phyloP scores from a whole-genome alignment of 1,140 invertebrate species.

The Lordiphosa stackelbergi region DNA sequence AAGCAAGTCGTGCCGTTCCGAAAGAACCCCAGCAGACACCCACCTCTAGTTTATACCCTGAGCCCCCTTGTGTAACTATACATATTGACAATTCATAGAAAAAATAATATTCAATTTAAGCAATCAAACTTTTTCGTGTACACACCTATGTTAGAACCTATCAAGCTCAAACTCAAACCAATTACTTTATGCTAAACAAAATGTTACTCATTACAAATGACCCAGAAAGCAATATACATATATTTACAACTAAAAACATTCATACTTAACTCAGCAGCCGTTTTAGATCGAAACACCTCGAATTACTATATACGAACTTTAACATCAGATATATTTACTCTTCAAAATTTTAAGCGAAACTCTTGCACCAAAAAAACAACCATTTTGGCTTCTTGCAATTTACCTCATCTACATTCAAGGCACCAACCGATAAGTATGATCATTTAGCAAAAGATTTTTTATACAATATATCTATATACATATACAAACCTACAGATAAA shows the following conservation, averaged over 20 bases:
- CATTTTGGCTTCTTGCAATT: conserved; percentile 67
- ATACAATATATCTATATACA: conserved; percentile 39
- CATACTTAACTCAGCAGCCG: conserved; percentile 13
- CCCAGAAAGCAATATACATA: conserved; percentile 43
- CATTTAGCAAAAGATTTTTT: conserved; percentile 51
- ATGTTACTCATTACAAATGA: not conserved
- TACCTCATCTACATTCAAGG: conserved; percentile 70
- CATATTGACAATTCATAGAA: no score
- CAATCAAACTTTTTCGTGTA: no score
- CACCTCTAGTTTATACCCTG: no score
- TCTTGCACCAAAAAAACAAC: conserved; percentile 44
- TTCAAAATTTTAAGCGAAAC: conserved; percentile 34
- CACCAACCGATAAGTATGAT: conserved; percentile 40
- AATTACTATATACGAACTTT: no score
- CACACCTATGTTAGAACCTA: not conserved
- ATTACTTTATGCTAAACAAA: conserved; percentile 17
- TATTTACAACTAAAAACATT: conserved; percentile 11
- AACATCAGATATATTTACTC: conserved; percentile 24
- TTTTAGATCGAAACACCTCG: no score
- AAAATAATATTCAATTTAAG: no score
- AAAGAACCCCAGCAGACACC: no score
- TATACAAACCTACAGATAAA: conserved; percentile 11
- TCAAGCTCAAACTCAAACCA: conserved; percentile 39
- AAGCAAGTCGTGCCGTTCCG: no score
- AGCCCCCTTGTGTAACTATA: no score